Conservation (phyloP, 2,113 vertebrate species). For the Osmerus eperlanus region DNA sequence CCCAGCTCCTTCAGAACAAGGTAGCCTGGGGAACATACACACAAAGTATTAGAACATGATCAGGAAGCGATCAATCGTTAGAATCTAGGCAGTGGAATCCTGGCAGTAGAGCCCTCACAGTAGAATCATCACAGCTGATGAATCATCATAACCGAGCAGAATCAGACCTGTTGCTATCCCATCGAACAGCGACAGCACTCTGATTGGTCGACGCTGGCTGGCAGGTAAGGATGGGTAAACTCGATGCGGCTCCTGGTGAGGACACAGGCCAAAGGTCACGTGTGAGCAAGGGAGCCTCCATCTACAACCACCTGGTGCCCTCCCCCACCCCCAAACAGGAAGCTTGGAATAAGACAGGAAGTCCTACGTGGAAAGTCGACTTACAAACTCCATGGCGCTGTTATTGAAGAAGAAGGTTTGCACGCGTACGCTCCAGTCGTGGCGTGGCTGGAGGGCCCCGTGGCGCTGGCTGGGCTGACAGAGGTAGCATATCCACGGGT, state of each 20-base stretch:
- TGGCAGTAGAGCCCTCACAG: neutral
- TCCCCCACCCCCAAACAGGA: no score
- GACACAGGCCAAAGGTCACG: neutral
- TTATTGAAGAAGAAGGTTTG: conserved; percentile 87
- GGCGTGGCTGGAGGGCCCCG: conserved; percentile 74
- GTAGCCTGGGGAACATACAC: conserved; percentile 70
- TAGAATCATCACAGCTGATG: neutral
- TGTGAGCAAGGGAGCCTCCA: neutral
- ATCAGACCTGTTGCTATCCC: conserved; percentile 85
- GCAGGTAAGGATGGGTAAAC: conserved; percentile 85
- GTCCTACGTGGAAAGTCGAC: conserved; percentile 19
- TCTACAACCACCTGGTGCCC: no score
- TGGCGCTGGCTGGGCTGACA: conserved; percentile 76
- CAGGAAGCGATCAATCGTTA: neutral
- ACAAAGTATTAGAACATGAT: neutral
- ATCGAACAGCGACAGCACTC: conserved; percentile 91
- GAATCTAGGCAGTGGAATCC: neutral
- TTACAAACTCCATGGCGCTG: conserved; percentile 84
- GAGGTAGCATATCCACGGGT: conserved; percentile 94
- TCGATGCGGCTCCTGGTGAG: conserved; percentile 81
- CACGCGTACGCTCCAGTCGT: conserved; percentile 86
- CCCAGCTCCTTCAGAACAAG: conserved; percentile 88
- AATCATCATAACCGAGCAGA: neutral
- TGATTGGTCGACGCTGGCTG: conserved; percentile 75
- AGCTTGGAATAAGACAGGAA: no score